Percentiles rank a stretch among this genome's conserved stretches.
phyloP scores from a whole-genome alignment of 2,888 invertebrate genomes.

The Listrodromus nycthemerus region DNA sequence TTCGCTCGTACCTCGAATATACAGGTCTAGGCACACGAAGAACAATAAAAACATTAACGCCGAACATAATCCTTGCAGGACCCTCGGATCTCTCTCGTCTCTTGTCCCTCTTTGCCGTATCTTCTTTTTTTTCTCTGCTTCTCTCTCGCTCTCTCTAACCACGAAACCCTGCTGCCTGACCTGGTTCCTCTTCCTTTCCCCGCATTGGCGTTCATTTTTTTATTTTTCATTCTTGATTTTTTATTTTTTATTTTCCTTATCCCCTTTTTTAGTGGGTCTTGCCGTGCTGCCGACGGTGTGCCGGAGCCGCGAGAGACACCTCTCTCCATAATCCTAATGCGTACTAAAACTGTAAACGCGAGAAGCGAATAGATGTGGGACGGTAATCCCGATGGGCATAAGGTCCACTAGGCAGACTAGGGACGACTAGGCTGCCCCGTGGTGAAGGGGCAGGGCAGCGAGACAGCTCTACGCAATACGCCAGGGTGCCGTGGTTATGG shows the following conservation, averaged over 20 bases:
- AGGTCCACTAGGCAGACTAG: neutral
- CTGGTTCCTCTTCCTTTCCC: slow-evolving; percentile 32
- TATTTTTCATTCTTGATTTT: neutral
- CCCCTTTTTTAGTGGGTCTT: neutral
- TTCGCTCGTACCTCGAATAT: slow-evolving; percentile 28
- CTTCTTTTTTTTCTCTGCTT: slow-evolving; percentile 47
- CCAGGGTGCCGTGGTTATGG: slow-evolving; percentile 58
- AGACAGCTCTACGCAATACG: slow-evolving; percentile 63
- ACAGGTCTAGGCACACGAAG: slow-evolving; percentile 46
- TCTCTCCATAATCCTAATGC: slow-evolving; percentile 63
- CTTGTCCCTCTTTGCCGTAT: slow-evolving; percentile 39
- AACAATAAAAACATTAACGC: slow-evolving; percentile 67
- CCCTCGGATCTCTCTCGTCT: slow-evolving; percentile 55
- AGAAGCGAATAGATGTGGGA: slow-evolving; percentile 43
- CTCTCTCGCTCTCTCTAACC: slow-evolving; percentile 25
- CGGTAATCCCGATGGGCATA: slow-evolving; percentile 50
- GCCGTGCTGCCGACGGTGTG: neutral
- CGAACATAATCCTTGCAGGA: slow-evolving; percentile 72
- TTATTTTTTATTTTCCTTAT: slow-evolving; percentile 25
- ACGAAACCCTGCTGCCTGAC: slow-evolving; percentile 55
- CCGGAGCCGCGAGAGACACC: slow-evolving; percentile 9
- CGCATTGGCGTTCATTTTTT: slow-evolving; percentile 11
- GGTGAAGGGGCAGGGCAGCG: slow-evolving; percentile 48
- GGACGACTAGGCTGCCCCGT: neutral
- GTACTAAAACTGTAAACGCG: slow-evolving; percentile 65